These are phyloP conservation scores for Kradibia gibbosae DNA, from an alignment of 1,140 invertebrate species.

Conservation along the genomic window DNA sequence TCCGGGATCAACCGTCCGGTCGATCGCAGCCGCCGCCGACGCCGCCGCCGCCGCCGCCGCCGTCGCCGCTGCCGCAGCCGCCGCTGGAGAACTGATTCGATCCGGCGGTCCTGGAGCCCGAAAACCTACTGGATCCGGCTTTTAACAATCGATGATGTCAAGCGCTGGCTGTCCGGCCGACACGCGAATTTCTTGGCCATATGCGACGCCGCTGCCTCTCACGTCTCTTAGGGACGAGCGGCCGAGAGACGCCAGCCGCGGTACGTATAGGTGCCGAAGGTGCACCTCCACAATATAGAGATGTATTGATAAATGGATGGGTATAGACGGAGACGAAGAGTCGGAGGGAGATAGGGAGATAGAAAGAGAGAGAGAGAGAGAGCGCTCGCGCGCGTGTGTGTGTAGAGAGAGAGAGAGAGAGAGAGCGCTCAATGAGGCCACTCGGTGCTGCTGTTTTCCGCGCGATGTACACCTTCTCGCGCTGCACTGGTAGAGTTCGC, in stretches of 20 bases:
- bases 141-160: neutral
- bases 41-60: neutral
- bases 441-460: neutral
- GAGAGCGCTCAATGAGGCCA: slow-evolving; percentile 39
- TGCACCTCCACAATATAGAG: neutral
- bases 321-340: neutral
- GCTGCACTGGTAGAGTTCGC: neutral
- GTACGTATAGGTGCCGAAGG: neutral
- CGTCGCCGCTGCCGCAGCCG: neutral
- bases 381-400: no score
- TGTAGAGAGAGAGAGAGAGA: no score
- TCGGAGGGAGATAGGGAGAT: neutral
- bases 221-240: neutral
- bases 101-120: neutral
- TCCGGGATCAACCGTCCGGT: no score
- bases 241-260: neutral
- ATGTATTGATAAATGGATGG: neutral
- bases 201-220: neutral
- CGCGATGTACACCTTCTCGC: neutral
- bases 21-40: no score
- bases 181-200: neutral
- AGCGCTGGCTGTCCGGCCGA: no score
- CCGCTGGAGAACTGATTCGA: neutral
- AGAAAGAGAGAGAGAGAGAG: neutral
- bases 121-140: neutral